Percentiles rank a stretch among this genome's conserved stretches.
These are phyloP conservation scores for Brenthis ino DNA, from an alignment of 2,888 invertebrate species.

Conservation along the genomic window DNA sequence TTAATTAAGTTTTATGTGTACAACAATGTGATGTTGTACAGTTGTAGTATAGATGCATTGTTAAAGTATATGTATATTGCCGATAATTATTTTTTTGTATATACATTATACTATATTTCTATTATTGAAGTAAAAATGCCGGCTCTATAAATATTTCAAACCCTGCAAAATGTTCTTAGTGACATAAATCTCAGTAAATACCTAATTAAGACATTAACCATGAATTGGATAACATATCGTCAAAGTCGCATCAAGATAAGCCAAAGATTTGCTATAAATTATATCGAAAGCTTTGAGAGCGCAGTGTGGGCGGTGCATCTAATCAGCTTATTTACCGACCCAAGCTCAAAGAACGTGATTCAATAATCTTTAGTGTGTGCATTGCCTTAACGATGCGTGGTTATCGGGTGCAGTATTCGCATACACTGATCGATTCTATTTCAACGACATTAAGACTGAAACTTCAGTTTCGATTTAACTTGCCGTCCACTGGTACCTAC, in stretches of 20 bases:
- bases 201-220: slow-evolving; percentile 7
- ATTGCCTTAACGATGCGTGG: slow-evolving; percentile 37
- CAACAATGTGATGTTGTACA: slow-evolving; percentile 28
- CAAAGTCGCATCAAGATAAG: slow-evolving; percentile 25
- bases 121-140: too few species aligned
- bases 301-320: slow-evolving; percentile 32
- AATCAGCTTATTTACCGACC: slow-evolving; percentile 40
- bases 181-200: background rate
- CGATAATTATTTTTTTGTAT: background rate
- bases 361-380: slow-evolving; percentile 36
- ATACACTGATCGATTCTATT: slow-evolving; percentile 26
- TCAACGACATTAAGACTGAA: slow-evolving; percentile 18
- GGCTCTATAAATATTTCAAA: background rate
- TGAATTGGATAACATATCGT: slow-evolving; percentile 19
- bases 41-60: slow-evolving; percentile 44
- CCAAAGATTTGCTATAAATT: slow-evolving; percentile 33
- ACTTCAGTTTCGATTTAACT: slow-evolving; percentile 16
- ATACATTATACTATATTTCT: background rate
- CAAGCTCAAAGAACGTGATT: slow-evolving; percentile 37
- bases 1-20: slow-evolving; percentile 41
- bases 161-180: background rate
- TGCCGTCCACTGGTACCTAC: slow-evolving; percentile 27
- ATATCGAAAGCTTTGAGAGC: slow-evolving; percentile 27
- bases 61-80: slow-evolving; percentile 18
- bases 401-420: slow-evolving; percentile 23